Base-by-base conservation (phyloP, 2,888 invertebrate species). In the Parnassius smintheus region DNA sequence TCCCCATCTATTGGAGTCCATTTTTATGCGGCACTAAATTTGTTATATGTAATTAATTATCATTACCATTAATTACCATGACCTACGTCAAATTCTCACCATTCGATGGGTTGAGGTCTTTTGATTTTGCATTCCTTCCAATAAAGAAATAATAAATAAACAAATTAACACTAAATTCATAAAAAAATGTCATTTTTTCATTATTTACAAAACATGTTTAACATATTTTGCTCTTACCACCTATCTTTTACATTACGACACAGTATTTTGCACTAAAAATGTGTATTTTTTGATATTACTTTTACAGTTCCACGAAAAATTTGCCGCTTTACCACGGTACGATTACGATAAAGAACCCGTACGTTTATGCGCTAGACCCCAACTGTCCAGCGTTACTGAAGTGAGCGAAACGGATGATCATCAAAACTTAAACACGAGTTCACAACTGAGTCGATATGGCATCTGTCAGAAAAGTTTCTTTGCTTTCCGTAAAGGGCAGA, bases 221-320 rank as follows among this genome's bases (percentile, higher is more conserved):
- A 25, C 4, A 25, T 3, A 25, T 1, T 3, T 25, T 25, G 25
- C 25, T 25, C 25, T 25, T 25, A 25, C 25, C 25, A 25, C 25
- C 25, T 25, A 2, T 7, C 25, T 25, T 11, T 49, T 12, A 9
- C n/a, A 49, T 13, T 13, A 12, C 13, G 2, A 3, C 12, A 13
- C 9, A 0, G 11, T 49, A 49, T 13, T 9, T n/a, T 49, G 49
- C 13, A 13, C n/a, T 22, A 2, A 51, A 22, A 51, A 51, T 9
- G 12, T 13, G 13, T 49, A 49, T 11, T 13, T 13, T n/a, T 11
- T 48, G 13, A 48, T 12, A 13, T 13, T n/a, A n/a, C n/a, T 56
- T 18, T 82, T 83, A 54, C 82, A 90, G 90, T 78, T 89, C 2
- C 82, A 77, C 41, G 84, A 85, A 25, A 88, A 78, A 66, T 64